Evolutionary conservation across 2,888 invertebrate genomes (phyloP), one percentile per base, ranked within the genome.

Genomic region (Conus canariensis): DNA sequence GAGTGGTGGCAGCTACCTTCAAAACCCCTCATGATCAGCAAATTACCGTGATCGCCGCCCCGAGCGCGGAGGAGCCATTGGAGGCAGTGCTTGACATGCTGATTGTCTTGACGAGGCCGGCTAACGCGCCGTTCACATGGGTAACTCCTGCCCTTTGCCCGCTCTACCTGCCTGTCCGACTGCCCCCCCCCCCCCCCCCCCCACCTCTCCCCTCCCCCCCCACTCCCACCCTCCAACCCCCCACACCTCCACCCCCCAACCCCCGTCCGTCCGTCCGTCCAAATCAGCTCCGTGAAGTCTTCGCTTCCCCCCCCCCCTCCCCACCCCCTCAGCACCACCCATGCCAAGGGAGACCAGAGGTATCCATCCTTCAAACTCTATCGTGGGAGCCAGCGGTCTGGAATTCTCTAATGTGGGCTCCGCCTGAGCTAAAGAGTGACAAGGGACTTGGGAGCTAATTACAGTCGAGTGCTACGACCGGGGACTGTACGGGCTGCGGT

Each of bases 121-220:
- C 64, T 77, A 10, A 77, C 77, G 10, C 10, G 77, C 77, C 12
- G 77, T 77, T 77, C 77, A 77, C 77, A 30, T 77, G 77, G 77
- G 77, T 77, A 77, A 25, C 77, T 77, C 77, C 77, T 77, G 77
- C 77, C 77, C 77, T 77, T 77, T 77, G 8, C 19, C 70, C 8
- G 0, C 16, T 22, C 8, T 70, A 16, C 70, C 70, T 22, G 70
- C n/a, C 70, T 70, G 70, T 70, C 70, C n/a, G 22, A 8, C 22
- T 22, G 7, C 9, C 30, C 19, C 10, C 30, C 30, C 25, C 3
- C 8, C 10, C 25, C 25, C 16, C 19, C 14, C 7, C 30, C 12
- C 77, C 2, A 2, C 5, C 30, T 5, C 77, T 14, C 30, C 77
- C 30, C 4, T 4, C 77, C 30, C 4, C 77, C 5, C 77, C 9